A percentile compares a stretch with the other conserved stretches of the same genome.
These are phyloP conservation scores for Chionis minor DNA, from an alignment of 2,113 vertebrate genomes.

Conservation along the genomic window DNA sequence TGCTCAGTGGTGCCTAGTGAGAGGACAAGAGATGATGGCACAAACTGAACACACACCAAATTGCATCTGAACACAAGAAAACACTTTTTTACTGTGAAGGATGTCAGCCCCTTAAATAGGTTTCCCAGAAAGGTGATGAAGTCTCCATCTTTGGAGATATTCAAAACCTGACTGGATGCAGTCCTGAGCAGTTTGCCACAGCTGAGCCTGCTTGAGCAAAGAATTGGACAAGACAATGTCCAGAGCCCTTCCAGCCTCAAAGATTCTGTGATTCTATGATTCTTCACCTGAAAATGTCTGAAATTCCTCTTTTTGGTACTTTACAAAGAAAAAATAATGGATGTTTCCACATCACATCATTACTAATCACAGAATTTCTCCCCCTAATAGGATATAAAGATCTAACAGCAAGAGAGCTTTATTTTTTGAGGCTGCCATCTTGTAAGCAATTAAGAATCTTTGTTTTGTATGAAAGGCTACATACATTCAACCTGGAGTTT, in stretches of 20 bases:
- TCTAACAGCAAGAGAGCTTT: not conserved
- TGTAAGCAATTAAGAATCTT: not conserved
- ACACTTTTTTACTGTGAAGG: not conserved
- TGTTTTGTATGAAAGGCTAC: not conserved
- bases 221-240: not conserved
- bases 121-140: not conserved
- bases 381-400: not conserved
- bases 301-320: not conserved
- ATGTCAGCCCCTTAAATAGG: not conserved
- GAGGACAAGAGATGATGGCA: not conserved
- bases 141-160: not conserved
- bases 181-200: not conserved
- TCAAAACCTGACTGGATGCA: not conserved
- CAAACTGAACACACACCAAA: not conserved
- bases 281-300: not conserved
- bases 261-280: not conserved
- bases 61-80: not conserved
- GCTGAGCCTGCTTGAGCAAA: not conserved
- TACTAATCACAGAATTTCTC: not conserved
- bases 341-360: not conserved
- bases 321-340: not conserved
- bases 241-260: not conserved
- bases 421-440: not conserved
- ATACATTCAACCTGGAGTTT: not conserved
- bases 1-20: not conserved